phyloP scores from a whole-genome alignment of 1,140 invertebrate species.

The Cydia strobilella region DNA sequence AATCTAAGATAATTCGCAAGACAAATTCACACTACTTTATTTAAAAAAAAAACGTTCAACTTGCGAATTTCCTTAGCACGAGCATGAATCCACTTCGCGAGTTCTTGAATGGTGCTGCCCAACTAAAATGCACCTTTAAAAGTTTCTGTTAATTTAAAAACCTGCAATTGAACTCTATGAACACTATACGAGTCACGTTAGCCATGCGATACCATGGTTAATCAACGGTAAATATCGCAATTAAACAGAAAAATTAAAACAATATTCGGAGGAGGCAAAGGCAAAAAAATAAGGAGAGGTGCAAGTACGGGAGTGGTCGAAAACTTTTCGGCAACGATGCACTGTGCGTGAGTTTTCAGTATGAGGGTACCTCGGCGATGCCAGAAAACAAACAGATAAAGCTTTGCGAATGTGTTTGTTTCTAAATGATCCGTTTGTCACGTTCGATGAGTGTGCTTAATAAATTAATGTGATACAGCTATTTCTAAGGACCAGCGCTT shows the following conservation, averaged over 20 bases:
- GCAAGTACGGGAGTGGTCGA: conserved; percentile 63
- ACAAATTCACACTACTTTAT: not conserved
- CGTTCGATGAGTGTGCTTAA: conserved; percentile 46
- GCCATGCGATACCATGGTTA: conserved; percentile 72
- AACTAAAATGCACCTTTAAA: conserved; percentile 56
- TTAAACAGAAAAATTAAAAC: conserved; percentile 51
- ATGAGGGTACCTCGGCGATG: conserved; percentile 72
- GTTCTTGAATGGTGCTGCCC: conserved; percentile 78
- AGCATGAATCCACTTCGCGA: conserved; percentile 70
- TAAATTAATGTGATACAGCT: conserved; percentile 39
- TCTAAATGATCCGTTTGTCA: conserved; percentile 45
- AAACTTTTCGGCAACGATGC: conserved; percentile 48
- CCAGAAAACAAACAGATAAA: conserved; percentile 81
- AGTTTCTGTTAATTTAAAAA: conserved; percentile 45
- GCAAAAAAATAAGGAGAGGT: conserved; percentile 76
- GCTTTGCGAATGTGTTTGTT: conserved; percentile 62
- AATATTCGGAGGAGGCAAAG: conserved; percentile 62
- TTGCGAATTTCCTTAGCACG: conserved; percentile 57
- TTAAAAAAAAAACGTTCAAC: not conserved
- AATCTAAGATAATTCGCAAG: conserved; percentile 59
- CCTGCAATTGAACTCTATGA: conserved; percentile 52
- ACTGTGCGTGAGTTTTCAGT: conserved; percentile 51
- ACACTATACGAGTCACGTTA: conserved; percentile 65
- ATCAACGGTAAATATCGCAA: conserved; percentile 53
- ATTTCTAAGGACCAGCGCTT: conserved; percentile 39